A percentile compares a stretch with the other conserved stretches of the same genome.
Conservation (phyloP, 1,140 invertebrate species). For the Acromyrmex heyeri region DNA sequence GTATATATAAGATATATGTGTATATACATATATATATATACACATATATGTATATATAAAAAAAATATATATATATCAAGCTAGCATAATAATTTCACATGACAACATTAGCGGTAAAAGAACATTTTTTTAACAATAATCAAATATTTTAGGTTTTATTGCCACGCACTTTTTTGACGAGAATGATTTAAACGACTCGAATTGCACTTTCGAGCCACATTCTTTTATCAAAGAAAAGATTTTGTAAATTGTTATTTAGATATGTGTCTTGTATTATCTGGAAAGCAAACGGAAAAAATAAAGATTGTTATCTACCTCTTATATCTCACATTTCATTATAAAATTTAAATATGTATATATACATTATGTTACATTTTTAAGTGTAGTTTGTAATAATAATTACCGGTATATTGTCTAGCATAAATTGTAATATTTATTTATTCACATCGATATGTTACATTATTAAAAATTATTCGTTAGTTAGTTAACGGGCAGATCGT, state of each 20-base stretch:
- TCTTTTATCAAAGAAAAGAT: constrained; percentile 30
- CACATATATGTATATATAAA: not conserved
- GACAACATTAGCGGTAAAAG: not conserved
- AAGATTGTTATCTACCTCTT: constrained; percentile 35
- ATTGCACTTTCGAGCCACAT: constrained; percentile 23
- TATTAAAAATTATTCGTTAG: constrained; percentile 79
- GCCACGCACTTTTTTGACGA: constrained; percentile 16
- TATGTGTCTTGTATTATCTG: constrained; percentile 46
- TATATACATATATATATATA: not conserved
- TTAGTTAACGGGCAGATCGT: constrained; percentile 76
- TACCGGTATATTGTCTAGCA: not conserved
- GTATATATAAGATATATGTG: not conserved
- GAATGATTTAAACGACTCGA: not conserved
- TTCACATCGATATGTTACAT: constrained; percentile 80
- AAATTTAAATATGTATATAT: not conserved
- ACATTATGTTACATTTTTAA: not conserved
- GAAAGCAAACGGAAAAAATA: constrained; percentile 30
- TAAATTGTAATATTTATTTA: constrained; percentile 74
- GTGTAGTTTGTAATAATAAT: not conserved
- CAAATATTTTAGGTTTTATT: constrained; percentile 31
- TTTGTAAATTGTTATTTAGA: constrained; percentile 57
- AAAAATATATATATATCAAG: not conserved
- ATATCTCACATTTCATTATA: constrained; percentile 29
- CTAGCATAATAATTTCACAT: not conserved
- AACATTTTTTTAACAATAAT: constrained; percentile 25